Evolutionary conservation across 2,888 invertebrate genomes (phyloP).

Genomic region (Drosophila mimica): DNA sequence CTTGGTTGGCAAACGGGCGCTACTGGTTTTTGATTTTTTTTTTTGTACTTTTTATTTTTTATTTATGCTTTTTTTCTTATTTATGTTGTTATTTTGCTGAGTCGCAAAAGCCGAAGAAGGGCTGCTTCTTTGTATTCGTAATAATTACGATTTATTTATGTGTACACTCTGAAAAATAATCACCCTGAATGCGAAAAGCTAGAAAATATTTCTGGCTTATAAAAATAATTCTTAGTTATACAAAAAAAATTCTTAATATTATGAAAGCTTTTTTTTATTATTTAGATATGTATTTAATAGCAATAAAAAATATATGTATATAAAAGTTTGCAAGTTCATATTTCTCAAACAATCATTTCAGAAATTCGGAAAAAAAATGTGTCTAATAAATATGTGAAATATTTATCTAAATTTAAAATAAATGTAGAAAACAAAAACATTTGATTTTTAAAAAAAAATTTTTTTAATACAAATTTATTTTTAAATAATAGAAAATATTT

Average conservation of each 20-base stretch:
- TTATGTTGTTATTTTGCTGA: slow-evolving; percentile 19
- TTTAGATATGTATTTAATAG: background rate
- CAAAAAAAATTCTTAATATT: background rate
- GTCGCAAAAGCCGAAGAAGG: slow-evolving; percentile 24
- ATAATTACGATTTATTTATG: background rate
- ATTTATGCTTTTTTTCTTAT: background rate
- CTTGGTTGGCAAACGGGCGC: slow-evolving; percentile 34
- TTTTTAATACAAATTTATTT: too few relatives aligned
- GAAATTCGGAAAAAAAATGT: background rate
- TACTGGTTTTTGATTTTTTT: slow-evolving; percentile 32
- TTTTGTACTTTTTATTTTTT: background rate
- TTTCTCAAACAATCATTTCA: background rate
- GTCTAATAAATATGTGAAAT: background rate
- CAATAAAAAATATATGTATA: background rate
- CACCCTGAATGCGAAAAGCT: background rate
- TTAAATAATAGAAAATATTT: background rate
- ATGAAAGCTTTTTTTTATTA: background rate
- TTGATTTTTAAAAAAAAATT: background rate
- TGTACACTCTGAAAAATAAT: background rate
- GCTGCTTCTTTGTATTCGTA: background rate
- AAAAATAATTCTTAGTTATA: background rate
- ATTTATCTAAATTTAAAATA: too few relatives aligned
- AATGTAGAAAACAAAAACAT: too few relatives aligned
- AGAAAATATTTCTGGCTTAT: background rate
- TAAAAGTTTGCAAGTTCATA: background rate